Evolutionary conservation across 2,888 invertebrate species (phyloP).

Genomic region (Clitarchus hookeri): DNA sequence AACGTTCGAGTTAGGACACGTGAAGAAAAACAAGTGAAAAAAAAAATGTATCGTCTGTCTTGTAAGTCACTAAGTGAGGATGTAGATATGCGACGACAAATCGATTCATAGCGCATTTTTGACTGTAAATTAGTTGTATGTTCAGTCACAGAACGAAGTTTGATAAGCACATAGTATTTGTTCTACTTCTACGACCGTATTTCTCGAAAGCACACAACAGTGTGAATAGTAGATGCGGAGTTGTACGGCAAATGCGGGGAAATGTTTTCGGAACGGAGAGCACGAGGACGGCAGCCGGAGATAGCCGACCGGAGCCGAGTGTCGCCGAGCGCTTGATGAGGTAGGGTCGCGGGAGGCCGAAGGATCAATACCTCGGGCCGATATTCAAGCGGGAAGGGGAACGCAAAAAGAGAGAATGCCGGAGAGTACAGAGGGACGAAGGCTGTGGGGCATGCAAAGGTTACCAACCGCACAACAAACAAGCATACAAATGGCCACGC

Average conservation of each 20-base stretch:
- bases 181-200: no score
- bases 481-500: constrained; percentile 3
- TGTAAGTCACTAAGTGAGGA: no score
- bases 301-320: background rate
- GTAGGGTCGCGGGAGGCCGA: background rate
- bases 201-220: no score
- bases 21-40: no score
- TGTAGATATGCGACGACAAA: no score
- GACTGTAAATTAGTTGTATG: no score
- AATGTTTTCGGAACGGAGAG: background rate
- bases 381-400: background rate
- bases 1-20: no score
- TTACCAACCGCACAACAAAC: constrained; percentile 38
- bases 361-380: constrained; percentile 5
- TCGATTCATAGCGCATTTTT: no score
- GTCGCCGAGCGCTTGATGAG: background rate
- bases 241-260: background rate
- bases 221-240: no score
- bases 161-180: no score
- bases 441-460: constrained; percentile 39
- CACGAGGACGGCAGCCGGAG: background rate
- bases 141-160: no score
- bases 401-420: constrained; percentile 3
- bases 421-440: constrained; percentile 29
- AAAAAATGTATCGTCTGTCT: no score